phyloP scores from a whole-genome alignment of 2,113 vertebrate species.

The Alosa alosa region DNA sequence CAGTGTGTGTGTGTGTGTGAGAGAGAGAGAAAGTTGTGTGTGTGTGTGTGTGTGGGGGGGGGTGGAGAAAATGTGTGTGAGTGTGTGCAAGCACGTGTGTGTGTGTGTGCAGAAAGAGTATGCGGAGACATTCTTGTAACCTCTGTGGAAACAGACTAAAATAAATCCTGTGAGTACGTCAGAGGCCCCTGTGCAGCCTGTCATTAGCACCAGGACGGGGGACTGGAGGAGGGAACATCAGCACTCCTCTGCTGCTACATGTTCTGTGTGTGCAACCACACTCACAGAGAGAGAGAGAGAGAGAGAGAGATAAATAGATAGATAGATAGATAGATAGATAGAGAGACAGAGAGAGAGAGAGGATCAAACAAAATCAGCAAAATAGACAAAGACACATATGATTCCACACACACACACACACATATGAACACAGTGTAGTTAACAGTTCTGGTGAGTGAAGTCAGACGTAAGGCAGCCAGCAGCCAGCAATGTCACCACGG shows the following conservation, averaged over 20 bases:
- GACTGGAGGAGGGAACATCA: conserved; percentile 55
- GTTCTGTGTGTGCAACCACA: too few species aligned
- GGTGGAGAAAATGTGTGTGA: conserved; percentile 21
- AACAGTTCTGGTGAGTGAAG: too few species aligned
- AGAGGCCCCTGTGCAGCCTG: conserved; percentile 74
- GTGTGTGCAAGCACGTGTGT: conserved; percentile 26
- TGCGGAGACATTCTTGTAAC: conserved; percentile 75
- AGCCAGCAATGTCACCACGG: not conserved
- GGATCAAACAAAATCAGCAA: not conserved
- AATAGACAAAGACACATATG: not conserved
- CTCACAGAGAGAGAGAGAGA: too few species aligned
- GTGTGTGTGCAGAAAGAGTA: conserved; percentile 35
- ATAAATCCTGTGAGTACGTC: conserved; percentile 77
- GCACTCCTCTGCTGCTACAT: conserved; percentile 33
- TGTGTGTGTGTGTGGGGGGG: not conserved
- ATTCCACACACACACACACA: not conserved
- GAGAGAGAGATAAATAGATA: not conserved
- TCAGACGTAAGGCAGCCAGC: not conserved
- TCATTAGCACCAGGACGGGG: conserved; percentile 69
- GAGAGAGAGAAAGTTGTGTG: not conserved
- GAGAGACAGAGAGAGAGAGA: not conserved
- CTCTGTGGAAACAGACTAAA: conserved; percentile 79
- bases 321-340: not conserved
- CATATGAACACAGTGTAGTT: conserved; percentile 30
- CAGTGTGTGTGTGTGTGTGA: not conserved